These are phyloP conservation scores for Paralinhomoeus sp. DNA, from an alignment of 2,888 invertebrate species.

Conservation along the genomic window DNA sequence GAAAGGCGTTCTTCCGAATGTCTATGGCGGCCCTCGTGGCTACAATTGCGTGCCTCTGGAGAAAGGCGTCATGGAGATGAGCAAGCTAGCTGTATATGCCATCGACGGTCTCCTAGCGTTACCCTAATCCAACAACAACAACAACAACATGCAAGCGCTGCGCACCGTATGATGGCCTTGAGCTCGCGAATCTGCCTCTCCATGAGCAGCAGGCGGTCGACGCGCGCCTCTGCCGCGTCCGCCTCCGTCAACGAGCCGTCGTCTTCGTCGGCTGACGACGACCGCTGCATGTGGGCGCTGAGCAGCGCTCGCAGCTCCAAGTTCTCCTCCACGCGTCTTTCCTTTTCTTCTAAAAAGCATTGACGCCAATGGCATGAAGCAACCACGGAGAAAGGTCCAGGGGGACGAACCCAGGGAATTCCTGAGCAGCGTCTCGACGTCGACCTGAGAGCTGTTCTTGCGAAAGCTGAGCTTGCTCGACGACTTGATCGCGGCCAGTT, in stretches of 20 bases:
- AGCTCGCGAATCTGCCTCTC: not conserved
- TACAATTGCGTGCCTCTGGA: too few species aligned
- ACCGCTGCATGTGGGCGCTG: slow-evolving; percentile 2
- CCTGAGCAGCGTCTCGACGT: too few species aligned
- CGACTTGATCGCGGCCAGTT: not conserved
- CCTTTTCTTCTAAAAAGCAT: not conserved
- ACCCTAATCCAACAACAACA: too few species aligned
- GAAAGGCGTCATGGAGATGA: too few species aligned
- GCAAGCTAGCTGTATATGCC: too few species aligned
- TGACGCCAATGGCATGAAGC: too few species aligned
- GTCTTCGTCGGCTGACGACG: not conserved
- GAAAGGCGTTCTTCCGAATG: too few species aligned
- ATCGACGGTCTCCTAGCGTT: too few species aligned
- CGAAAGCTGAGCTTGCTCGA: not conserved
- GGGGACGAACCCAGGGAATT: not conserved
- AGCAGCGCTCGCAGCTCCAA: slow-evolving; percentile 4
- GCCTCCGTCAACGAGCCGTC: not conserved
- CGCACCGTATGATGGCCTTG: not conserved
- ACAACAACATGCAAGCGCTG: too few species aligned
- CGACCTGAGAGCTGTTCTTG: not conserved
- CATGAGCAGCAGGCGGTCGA: not conserved
- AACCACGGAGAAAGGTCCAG: too few species aligned
- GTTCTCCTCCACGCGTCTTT: slow-evolving; percentile 3
- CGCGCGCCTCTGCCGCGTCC: not conserved
- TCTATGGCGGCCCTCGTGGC: too few species aligned